These are phyloP conservation scores for Orthosia gothica DNA, from an alignment of 2,888 invertebrate species.

Conservation along the genomic window DNA sequence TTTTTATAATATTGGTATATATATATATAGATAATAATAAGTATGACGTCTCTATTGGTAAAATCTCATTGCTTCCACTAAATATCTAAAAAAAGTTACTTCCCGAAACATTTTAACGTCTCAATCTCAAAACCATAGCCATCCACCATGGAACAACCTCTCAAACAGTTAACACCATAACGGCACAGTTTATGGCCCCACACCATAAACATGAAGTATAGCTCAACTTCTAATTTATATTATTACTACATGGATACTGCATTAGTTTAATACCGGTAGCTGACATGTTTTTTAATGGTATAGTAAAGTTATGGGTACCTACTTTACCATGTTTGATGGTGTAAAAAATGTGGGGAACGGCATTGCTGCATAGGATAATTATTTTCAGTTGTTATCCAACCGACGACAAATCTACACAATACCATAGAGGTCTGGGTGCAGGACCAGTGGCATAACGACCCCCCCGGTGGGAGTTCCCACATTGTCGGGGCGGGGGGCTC, in stretches of 20 bases:
- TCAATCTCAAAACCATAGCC: neutral
- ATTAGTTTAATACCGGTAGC: slow-evolving; percentile 58
- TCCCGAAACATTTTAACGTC: neutral
- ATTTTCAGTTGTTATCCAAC: too few species aligned
- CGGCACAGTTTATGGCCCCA: slow-evolving; percentile 2
- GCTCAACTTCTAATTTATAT: slow-evolving; percentile 50
- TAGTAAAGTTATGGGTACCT: neutral
- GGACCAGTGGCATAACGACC: too few species aligned
- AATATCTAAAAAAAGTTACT: too few species aligned
- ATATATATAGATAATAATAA: too few species aligned
- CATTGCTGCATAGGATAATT: neutral
- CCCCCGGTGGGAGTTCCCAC: too few species aligned
- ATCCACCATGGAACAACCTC: slow-evolving; percentile 20
- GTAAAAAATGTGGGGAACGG: slow-evolving; percentile 16
- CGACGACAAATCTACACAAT: too few species aligned
- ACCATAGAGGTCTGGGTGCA: too few species aligned
- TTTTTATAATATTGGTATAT: too few species aligned
- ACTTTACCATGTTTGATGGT: neutral
- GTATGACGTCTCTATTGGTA: too few species aligned
- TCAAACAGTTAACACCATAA: slow-evolving; percentile 48
- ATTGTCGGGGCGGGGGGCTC: too few species aligned
- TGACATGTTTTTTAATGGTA: slow-evolving; percentile 31
- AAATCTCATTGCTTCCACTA: too few species aligned
- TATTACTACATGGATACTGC: slow-evolving; percentile 61
- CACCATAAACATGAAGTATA: slow-evolving; percentile 48